These are phyloP conservation scores for Petromus typicus DNA, from an alignment of 2,113 vertebrate species.

Conservation along the genomic window DNA sequence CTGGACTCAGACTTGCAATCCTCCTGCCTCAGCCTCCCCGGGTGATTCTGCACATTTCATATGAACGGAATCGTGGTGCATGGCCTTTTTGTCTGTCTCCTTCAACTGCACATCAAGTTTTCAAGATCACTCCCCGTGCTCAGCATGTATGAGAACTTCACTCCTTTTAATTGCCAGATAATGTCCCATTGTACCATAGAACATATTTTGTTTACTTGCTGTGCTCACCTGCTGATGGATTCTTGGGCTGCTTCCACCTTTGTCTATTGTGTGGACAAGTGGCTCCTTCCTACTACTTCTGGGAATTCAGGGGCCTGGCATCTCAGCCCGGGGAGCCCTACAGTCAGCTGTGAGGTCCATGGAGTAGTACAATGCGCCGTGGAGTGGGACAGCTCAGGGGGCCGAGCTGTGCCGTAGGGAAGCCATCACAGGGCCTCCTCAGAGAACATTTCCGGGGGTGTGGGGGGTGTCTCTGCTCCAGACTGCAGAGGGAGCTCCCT, in stretches of 20 bases:
- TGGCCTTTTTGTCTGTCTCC: not conserved
- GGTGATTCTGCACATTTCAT: not conserved
- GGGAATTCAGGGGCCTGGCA: not conserved
- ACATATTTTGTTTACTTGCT: constrained; percentile 1
- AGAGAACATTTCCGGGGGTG: not conserved
- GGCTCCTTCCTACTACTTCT: constrained; percentile 1
- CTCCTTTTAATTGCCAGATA: constrained; percentile 41
- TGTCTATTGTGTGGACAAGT: constrained; percentile 15
- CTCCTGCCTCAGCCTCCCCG: not conserved
- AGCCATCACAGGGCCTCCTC: not conserved
- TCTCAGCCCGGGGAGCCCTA: not conserved
- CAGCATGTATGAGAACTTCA: not conserved
- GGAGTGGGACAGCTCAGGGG: not conserved
- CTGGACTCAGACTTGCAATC: not conserved
- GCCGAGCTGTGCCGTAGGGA: not conserved
- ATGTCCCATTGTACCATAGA: not conserved
- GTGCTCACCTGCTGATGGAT: not conserved
- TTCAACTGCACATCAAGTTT: not conserved
- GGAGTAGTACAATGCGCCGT: fast-evolving
- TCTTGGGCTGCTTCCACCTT: constrained; percentile 13
- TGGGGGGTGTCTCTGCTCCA: not conserved
- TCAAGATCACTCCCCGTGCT: not conserved
- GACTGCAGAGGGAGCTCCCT: not conserved
- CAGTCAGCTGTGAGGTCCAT: not conserved
- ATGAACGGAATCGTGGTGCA: not conserved